Conservation (phyloP, 2,888 invertebrate genomes). For the Hydrotaea cyrtoneurina region DNA sequence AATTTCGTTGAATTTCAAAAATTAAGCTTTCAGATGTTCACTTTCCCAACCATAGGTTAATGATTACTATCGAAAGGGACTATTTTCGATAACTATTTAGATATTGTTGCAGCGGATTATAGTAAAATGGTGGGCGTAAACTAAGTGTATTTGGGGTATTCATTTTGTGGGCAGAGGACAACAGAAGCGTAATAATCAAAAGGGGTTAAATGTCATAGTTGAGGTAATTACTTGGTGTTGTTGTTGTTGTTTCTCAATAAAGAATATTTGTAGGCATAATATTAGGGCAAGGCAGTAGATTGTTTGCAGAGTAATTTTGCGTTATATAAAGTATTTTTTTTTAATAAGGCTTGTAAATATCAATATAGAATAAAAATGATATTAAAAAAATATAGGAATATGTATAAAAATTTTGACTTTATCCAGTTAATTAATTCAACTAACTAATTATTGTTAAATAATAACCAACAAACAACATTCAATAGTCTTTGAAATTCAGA, state of each 20-base stretch:
- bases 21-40: not conserved
- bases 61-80: constrained; percentile 9
- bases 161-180: not conserved
- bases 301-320: constrained; percentile 53
- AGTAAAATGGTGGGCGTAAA: constrained; percentile 3
- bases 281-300: constrained; percentile 52
- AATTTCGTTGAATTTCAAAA: not conserved
- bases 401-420: constrained; percentile 39
- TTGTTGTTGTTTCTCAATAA: constrained; percentile 5
- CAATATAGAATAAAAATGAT: constrained; percentile 14
- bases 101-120: no score
- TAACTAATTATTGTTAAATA: constrained; percentile 43
- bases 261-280: constrained; percentile 37
- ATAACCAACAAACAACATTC: constrained; percentile 73
- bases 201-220: constrained; percentile 7
- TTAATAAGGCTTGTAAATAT: constrained; percentile 12
- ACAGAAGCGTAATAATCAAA: constrained; percentile 1
- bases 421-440: constrained; percentile 11
- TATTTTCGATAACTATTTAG: not conserved
- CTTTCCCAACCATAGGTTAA: constrained; percentile 14
- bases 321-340: constrained; percentile 56
- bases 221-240: not conserved
- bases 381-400: constrained; percentile 15
- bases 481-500: constrained; percentile 75
- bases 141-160: not conserved